A percentile compares a stretch with the other conserved stretches of the same genome.
These are phyloP conservation scores for Ammodytes dubius DNA, from an alignment of 2,113 vertebrate species.

Conservation along the genomic window DNA sequence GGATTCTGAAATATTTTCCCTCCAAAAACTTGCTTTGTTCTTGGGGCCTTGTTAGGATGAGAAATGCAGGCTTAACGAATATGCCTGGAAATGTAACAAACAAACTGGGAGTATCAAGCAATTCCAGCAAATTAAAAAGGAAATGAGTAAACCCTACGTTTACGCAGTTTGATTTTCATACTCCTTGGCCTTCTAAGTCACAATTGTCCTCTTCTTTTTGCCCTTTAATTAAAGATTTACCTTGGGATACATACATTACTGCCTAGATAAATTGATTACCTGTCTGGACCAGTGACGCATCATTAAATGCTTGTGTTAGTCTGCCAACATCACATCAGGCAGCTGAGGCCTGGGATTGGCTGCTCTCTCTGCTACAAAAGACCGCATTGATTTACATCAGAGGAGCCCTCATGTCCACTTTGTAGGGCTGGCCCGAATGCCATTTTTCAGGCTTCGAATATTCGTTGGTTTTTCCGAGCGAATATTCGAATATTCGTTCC, in stretches of 20 bases:
- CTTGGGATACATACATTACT: conserved; percentile 85
- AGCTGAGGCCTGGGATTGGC: conserved; percentile 73
- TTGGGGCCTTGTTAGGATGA: background rate
- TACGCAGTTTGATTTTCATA: conserved; percentile 38
- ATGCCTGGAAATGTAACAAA: conserved; percentile 16
- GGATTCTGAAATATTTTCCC: background rate
- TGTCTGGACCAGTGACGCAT: conserved; percentile 62
- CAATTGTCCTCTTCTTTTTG: conserved; percentile 49
- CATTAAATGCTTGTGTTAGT: conserved; percentile 82
- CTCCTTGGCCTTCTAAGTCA: conserved; percentile 41
- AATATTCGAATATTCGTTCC: too few species aligned
- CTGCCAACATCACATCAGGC: conserved; percentile 62
- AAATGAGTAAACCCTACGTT: conserved; percentile 55
- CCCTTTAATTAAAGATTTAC: conserved; percentile 83
- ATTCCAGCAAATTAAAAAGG: conserved; percentile 63
- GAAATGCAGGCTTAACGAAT: conserved; percentile 32
- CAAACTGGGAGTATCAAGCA: conserved; percentile 15
- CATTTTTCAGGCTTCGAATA: too few species aligned
- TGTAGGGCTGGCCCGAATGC: too few species aligned
- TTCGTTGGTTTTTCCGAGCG: too few species aligned
- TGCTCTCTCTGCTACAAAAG: conserved; percentile 72
- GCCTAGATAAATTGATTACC: conserved; percentile 83
- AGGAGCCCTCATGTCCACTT: conserved; percentile 63
- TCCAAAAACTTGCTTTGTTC: conserved; percentile 2
- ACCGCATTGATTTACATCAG: conserved; percentile 82